Evolutionary conservation across 1,140 invertebrate genomes (phyloP), one percentile per base, ranked within the genome.

Genomic region (Nebria ingens): DNA sequence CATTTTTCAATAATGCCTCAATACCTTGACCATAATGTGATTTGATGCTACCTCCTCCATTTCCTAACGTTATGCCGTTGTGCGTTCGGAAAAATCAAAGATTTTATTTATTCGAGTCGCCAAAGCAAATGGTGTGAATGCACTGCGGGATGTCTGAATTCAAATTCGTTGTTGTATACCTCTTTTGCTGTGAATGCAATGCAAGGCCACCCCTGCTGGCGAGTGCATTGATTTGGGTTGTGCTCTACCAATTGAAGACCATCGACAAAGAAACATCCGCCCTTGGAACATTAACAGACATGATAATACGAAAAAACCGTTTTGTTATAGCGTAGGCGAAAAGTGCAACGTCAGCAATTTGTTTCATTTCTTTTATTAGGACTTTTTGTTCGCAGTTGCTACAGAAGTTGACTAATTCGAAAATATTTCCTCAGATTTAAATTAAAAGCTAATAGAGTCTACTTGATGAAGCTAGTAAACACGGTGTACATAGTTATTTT

Each of bases 81-180:
- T n/a, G n/a, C n/a, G n/a, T n/a, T n/a, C n/a, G n/a, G n/a, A n/a
- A n/a, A n/a, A 45, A 45, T 45, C 40, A 45, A 45, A 45, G 40
- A 45, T 45, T 45, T 17, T 45, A 17, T 12, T 45, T 45, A 45
- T 45, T 45, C 40, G 40, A 17, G 9, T 6, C 40, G 6, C 4
- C n/a, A n/a, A n/a, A 45, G 40, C 40, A 45, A 45, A 45, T 45
- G 40, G 40, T 45, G 40, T 45, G 40, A 45, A 45, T 45, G 15
- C 40, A 45, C 40, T 45, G 40, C 40, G 40, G 40, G 40, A 45
- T 45, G 40, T 45, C 40, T 45, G 40, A 45, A 45, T 45, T 45
- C 17, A 9, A 45, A 45, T 45, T 17, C 17, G 40, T n/a, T n/a
- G n/a, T n/a, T n/a, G n/a, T n/a, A n/a, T n/a, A n/a, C n/a, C n/a